phyloP scores from a whole-genome alignment of 1,140 invertebrate species.

The Schlechtendalia chinensis region DNA sequence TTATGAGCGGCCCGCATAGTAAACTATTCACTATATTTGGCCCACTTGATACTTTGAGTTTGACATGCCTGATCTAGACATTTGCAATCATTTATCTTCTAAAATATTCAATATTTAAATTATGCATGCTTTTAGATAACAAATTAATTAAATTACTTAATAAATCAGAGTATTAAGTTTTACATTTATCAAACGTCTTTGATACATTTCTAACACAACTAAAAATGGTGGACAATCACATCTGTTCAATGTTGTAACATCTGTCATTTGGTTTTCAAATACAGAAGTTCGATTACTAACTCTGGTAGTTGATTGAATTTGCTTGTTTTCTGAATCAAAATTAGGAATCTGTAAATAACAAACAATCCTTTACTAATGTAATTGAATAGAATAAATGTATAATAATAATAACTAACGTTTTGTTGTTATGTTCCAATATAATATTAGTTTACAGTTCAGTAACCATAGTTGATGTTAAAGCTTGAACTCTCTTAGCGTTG shows the following conservation, averaged over 20 bases:
- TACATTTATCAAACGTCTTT: no score
- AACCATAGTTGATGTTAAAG: constrained; percentile 76
- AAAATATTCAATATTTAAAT: no score
- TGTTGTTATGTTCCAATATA: neutral
- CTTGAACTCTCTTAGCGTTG: constrained; percentile 88
- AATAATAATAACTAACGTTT: neutral
- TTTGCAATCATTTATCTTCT: no score
- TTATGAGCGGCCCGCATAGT: no score
- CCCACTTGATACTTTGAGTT: no score
- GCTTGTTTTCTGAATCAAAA: neutral
- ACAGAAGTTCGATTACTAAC: neutral
- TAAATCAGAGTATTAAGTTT: no score
- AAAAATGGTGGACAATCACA: neutral
- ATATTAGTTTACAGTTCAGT: constrained; percentile 65
- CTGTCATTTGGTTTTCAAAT: neutral
- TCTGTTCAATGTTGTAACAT: neutral
- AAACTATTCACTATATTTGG: no score
- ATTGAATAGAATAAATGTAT: no score
- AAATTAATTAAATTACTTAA: no score
- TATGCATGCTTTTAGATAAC: no score
- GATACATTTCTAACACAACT: no score
- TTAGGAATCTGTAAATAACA: constrained; percentile 7
- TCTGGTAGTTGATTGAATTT: neutral
- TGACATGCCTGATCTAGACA: no score
- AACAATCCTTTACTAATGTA: neutral